Evolutionary conservation across 2,888 invertebrate genomes (phyloP), one percentile per base, ranked within the genome.

Genomic region (Nomada goodeniana): DNA sequence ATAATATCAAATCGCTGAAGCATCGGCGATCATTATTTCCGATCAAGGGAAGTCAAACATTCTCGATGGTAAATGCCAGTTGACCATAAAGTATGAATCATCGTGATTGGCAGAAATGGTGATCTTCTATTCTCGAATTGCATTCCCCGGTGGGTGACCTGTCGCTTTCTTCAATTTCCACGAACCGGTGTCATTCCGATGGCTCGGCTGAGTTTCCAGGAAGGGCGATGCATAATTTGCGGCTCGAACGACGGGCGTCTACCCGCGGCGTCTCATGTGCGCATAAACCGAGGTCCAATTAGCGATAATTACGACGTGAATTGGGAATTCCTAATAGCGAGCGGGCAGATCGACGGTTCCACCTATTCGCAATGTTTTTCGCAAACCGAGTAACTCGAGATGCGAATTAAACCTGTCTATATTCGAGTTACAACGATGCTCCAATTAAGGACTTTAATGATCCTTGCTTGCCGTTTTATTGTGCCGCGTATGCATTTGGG

Each of bases 301-400:
- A 92, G 88, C 82, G 91, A 91, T 93, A 91, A 93, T 92, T 91
- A 91, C 87, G 87, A 88, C 89, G 90, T 86, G 87, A 89, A 92
- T 91, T 91, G 89, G 89, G 87, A 91, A 91, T 91, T 89, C 88
- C 88, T 90, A 89, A 90, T 90, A 88, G 85, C 77, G 78, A 72
- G 67, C 65, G 69, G 55, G 70, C 74, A 13, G 63, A 52, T 20
- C 42, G 10, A 63, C 63, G 42, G 2, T 23, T 72, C 36, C 59
- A 53, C 68, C 64, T 71, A 75, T 74, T 74, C 65, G 65, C 63
- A 75, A 71, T 82, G 78, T 88, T 90, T 91, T 91, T 90, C 89
- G 81, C 79, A 86, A 85, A 88, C 89, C 71, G 63, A 60, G 73
- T 84, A 86, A 89, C 88, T 87, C 86, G 76, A 71, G 60, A 61